A percentile compares a stretch with the other conserved stretches of the same genome.
Conservation (phyloP, 2,113 vertebrate species). For the Oxygymnocypris stewartii region DNA sequence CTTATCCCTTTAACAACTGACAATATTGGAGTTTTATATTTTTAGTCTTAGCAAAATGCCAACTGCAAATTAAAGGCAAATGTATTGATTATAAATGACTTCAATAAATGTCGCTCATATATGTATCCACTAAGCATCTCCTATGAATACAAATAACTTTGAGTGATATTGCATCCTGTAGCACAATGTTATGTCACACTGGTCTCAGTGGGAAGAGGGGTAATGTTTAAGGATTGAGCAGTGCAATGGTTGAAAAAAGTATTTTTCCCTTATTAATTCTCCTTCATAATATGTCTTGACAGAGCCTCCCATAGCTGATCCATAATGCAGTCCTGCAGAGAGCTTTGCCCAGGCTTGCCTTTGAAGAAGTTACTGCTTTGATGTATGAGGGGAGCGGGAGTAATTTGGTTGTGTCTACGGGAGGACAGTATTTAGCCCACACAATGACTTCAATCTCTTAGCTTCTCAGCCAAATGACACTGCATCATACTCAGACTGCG, state of each 20-base stretch:
- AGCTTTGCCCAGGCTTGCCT: conserved; percentile 55
- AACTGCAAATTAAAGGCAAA: not conserved
- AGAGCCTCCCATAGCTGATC: conserved; percentile 59
- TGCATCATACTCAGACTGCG: conserved; percentile 48
- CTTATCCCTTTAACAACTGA: too few relatives aligned
- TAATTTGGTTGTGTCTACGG: conserved; percentile 57
- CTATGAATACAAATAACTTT: not conserved
- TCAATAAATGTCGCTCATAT: not conserved
- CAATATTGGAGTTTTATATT: too few relatives aligned
- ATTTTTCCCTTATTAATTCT: conserved; percentile 61
- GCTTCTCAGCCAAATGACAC: conserved; percentile 54
- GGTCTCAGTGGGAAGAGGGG: conserved; percentile 6
- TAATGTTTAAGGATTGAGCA: conserved; percentile 45
- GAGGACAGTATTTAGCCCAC: conserved; percentile 58
- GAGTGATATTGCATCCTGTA: not conserved
- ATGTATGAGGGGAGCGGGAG: conserved; percentile 59
- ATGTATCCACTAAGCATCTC: not conserved
- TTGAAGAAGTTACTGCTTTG: conserved; percentile 62
- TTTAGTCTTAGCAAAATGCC: not conserved
- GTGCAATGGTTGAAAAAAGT: conserved; percentile 54
- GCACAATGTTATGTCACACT: not conserved
- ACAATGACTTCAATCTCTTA: conserved; percentile 58
- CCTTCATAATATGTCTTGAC: conserved; percentile 59
- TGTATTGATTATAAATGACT: not conserved
- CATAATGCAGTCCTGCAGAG: conserved; percentile 59